Evolutionary conservation across 2,797 vertebrate genomes (phyloP).

Genomic region (Apogon talboti): DNA sequence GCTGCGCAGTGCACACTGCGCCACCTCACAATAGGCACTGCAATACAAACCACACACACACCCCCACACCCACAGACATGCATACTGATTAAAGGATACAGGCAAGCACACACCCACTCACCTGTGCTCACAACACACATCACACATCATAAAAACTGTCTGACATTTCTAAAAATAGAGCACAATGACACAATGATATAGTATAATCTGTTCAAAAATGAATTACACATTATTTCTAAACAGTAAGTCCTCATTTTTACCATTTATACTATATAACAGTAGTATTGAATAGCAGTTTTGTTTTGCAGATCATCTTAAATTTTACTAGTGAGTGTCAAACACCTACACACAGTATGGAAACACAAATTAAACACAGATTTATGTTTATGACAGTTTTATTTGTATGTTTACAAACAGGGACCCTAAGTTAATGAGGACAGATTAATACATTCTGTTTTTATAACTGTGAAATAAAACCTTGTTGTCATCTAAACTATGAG

Average conservation of each 20-base stretch:
- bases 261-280: no score
- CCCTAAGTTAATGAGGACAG: conserved; percentile 15
- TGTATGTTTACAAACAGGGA: conserved; percentile 30
- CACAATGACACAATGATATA: conserved; percentile 54
- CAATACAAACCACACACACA: conserved; percentile 84
- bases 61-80: conserved; percentile 52
- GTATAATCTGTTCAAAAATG: conserved; percentile 38
- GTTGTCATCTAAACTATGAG: conserved; percentile 5
- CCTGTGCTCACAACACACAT: conserved; percentile 41
- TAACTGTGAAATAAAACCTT: conserved; percentile 42
- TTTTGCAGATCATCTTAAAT: conserved; percentile 26
- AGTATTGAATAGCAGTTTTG: conserved; percentile 2
- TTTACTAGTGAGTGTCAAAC: conserved; percentile 25
- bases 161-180: conserved; percentile 46
- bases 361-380: conserved; percentile 58
- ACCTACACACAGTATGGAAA: conserved; percentile 54
- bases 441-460: conserved; percentile 8
- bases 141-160: conserved; percentile 28
- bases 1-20: conserved; percentile 86
- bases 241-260: conserved; percentile 7
- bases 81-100: conserved; percentile 67
- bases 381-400: conserved; percentile 49
- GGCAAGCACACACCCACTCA: conserved; percentile 27
- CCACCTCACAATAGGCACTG: conserved; percentile 90
- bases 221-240: conserved; percentile 9